These are phyloP conservation scores for Amitus sp. DNA, from an alignment of 2,888 invertebrate genomes.

Conservation along the genomic window DNA sequence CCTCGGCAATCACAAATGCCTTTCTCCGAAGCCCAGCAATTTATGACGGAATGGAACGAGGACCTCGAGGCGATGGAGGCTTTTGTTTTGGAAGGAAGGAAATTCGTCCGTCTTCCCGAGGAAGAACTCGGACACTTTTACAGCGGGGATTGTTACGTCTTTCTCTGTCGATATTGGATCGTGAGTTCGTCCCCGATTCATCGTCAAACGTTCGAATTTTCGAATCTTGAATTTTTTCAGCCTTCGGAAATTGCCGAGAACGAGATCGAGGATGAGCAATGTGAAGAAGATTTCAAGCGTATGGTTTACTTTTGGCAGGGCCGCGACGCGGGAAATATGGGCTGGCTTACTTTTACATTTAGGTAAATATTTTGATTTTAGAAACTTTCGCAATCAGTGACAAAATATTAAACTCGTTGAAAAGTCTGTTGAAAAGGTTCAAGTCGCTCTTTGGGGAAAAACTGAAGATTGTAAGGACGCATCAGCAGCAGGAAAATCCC, in stretches of 20 bases:
- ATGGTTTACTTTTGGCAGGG: constrained; percentile 99
- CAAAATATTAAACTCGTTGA: too few relatives aligned
- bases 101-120: constrained; percentile 96
- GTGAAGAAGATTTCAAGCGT: constrained; percentile 84
- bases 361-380: constrained; percentile 68
- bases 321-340: constrained; percentile 96
- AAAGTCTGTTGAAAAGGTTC: constrained; percentile 89
- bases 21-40: constrained; percentile 82
- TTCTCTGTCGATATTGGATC: constrained; percentile 95
- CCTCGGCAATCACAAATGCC: constrained; percentile 93
- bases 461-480: constrained; percentile 93
- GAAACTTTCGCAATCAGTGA: too few relatives aligned
- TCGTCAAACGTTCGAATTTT: too few relatives aligned
- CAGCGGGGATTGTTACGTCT: constrained; percentile 96
- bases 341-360: constrained; percentile 99
- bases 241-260: constrained; percentile 67
- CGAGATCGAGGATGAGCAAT: constrained; percentile 69
- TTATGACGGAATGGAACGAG: constrained; percentile 97
- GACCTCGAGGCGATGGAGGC: constrained; percentile 98
- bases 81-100: constrained; percentile 95
- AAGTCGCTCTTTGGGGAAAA: constrained; percentile 88
- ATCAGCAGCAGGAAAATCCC: constrained; percentile 98
- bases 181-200: too few relatives aligned
- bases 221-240: too few relatives aligned
- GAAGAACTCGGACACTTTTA: constrained; percentile 93